Base-by-base conservation (phyloP, 2,113 vertebrate species). In the Rhinoptilus africanus region DNA sequence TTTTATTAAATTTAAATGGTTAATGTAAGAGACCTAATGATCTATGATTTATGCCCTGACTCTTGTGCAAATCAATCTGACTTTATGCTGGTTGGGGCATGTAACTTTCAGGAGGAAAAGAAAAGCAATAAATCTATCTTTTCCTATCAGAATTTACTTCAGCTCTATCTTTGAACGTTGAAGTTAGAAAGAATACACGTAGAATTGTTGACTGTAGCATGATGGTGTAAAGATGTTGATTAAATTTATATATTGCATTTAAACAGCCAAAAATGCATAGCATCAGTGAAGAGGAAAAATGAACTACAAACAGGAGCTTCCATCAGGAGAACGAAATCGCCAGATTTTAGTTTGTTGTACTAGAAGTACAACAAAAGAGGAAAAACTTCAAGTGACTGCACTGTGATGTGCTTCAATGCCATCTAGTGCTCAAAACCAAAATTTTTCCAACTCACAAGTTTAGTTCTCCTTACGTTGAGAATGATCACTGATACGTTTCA, bases 381-480 rank as follows among this genome's bases (percentile, higher is more conserved):
- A 54, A 79, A 69, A 68, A 27, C 28, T 47, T 27, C 8, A 12
- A 17, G 24, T 26, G 26, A 43, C 26, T 48, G 37, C 35, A 27
- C 23, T 73, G 17, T 63, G 28, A 37, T 1, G 4, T 57, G 50
- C 53, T 81, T 88, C 84, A 69, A 60, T 92, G 95, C 94, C 97
- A 97, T 60, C 96, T 96, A 95, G 93, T 95, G 97, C 84, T 80
- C 64, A 81, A 68, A 94, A 63, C 0, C 37, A 78, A 71, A 75
- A 72, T 15, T 6, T 57, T 20, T 35, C 8, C 14, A 48, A 66
- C 37, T 62, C 23, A 12, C 0, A 0, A 27, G 24, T 45, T 76
- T 54, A 28, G 15, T 43, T 80, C 39, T 83, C 37, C 45, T 68
- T 71, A 60, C 0, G 7, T 14, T 10, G 14, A 66, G 53, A 71